Conservation (phyloP, 1,140 invertebrate genomes). For the Geopemphigus sp. region DNA sequence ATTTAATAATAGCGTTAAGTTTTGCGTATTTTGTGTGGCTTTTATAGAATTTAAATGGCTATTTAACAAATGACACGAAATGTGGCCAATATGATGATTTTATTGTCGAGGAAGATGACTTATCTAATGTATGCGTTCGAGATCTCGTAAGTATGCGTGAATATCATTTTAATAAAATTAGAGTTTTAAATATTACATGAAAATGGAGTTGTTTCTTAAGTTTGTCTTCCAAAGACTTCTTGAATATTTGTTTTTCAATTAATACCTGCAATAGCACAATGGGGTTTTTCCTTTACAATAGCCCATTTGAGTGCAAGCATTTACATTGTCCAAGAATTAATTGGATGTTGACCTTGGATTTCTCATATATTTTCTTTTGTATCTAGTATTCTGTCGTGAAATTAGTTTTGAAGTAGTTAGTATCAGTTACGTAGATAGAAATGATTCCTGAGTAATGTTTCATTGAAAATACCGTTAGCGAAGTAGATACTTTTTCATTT, state of each 20-base stretch:
- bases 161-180: not conserved
- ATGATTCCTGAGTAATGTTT: not conserved
- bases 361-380: constrained; percentile 47
- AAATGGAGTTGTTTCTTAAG: not conserved
- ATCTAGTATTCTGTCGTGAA: constrained; percentile 27
- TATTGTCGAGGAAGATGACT: constrained; percentile 52
- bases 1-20: constrained; percentile 9
- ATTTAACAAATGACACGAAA: constrained; percentile 14
- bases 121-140: constrained; percentile 54
- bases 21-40: constrained; percentile 37
- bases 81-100: constrained; percentile 27
- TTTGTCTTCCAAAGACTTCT: not conserved
- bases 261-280: constrained; percentile 22
- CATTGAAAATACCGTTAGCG: not conserved
- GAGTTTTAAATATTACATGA: constrained; percentile 5
- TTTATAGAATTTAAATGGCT: constrained; percentile 28
- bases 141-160: constrained; percentile 53
- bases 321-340: constrained; percentile 47
- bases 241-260: constrained; percentile 39
- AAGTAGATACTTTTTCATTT: not conserved
- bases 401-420: constrained; percentile 34
- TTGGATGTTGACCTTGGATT: constrained; percentile 40
- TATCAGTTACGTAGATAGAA: not conserved
- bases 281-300: constrained; percentile 34
- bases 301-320: constrained; percentile 45